Conservation (phyloP, 1,140 invertebrate genomes). For the Tetraneura akinire region DNA sequence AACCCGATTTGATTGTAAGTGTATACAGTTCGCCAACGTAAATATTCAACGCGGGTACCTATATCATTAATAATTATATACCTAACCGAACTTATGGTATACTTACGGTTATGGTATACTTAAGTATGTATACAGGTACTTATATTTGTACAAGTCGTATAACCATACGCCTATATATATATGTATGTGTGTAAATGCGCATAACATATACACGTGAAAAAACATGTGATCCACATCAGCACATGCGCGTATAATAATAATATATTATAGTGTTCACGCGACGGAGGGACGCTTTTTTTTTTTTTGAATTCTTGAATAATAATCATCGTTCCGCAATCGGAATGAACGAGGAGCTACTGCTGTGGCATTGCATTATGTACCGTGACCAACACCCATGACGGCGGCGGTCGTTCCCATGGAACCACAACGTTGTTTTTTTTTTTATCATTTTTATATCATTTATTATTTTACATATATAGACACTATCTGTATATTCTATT, state of each 20-base stretch:
- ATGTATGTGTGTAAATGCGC: too few species aligned
- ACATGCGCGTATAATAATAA: too few species aligned
- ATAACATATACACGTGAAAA: too few species aligned
- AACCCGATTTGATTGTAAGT: too few species aligned
- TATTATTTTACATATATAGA: not conserved
- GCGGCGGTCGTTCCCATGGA: conserved; percentile 48
- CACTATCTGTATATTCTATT: not conserved
- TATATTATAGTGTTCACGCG: conserved; percentile 8
- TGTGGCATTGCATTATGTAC: conserved; percentile 26
- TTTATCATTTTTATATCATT: not conserved
- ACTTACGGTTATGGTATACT: not conserved
- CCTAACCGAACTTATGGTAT: too few species aligned
- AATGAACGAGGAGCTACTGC: conserved; percentile 23
- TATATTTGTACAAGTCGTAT: not conserved
- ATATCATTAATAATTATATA: too few species aligned
- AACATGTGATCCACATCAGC: not conserved
- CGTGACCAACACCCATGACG: conserved; percentile 51
- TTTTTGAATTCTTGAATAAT: conserved; percentile 24
- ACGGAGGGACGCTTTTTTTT: conserved; percentile 11
- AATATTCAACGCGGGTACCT: too few species aligned
- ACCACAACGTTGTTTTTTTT: conserved; percentile 31
- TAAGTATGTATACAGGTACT: too few species aligned
- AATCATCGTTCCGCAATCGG: conserved; percentile 16
- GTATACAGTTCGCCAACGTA: too few species aligned
- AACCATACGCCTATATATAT: too few species aligned